Conservation (phyloP, 1,140 invertebrate genomes). For the Trypoxylus dichotomus region DNA sequence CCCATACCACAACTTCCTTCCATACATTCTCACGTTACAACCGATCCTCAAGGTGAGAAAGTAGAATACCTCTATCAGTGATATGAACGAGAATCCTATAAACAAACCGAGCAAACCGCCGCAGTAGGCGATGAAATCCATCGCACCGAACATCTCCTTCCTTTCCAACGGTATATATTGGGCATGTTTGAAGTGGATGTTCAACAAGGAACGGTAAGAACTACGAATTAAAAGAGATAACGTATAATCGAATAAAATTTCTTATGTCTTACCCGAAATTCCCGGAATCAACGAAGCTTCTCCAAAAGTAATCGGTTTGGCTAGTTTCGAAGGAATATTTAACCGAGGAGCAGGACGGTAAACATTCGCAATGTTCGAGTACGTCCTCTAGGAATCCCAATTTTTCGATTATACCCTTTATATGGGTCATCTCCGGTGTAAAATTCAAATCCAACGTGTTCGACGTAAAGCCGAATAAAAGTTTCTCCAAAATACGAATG, state of each 20-base stretch:
- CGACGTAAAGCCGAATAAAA: neutral
- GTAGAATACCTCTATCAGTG: slow-evolving; percentile 67
- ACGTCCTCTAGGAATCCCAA: neutral
- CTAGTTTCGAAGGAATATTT: slow-evolving; percentile 66
- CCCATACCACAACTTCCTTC: slow-evolving; percentile 39
- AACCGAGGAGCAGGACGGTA: slow-evolving; percentile 66
- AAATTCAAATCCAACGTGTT: neutral
- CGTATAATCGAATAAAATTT: neutral
- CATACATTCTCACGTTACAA: slow-evolving; percentile 50
- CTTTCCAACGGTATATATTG: slow-evolving; percentile 66
- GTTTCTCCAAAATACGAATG: neutral
- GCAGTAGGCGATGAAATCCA: slow-evolving; percentile 67
- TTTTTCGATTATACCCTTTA: neutral
- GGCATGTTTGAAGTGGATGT: slow-evolving; percentile 64
- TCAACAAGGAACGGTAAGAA: neutral
- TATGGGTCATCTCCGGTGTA: neutral
- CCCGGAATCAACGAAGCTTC: neutral
- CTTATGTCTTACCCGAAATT: neutral
- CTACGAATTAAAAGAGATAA: neutral
- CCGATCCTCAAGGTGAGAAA: slow-evolving; percentile 60
- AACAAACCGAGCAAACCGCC: slow-evolving; percentile 68
- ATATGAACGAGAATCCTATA: slow-evolving; percentile 68
- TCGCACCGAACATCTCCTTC: slow-evolving; percentile 65
- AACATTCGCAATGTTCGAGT: slow-evolving; percentile 58
- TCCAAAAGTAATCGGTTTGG: slow-evolving; percentile 57